These are phyloP conservation scores for Sinocyclocheilus grahami DNA, from an alignment of 2,113 vertebrate genomes.

Conservation along the genomic window DNA sequence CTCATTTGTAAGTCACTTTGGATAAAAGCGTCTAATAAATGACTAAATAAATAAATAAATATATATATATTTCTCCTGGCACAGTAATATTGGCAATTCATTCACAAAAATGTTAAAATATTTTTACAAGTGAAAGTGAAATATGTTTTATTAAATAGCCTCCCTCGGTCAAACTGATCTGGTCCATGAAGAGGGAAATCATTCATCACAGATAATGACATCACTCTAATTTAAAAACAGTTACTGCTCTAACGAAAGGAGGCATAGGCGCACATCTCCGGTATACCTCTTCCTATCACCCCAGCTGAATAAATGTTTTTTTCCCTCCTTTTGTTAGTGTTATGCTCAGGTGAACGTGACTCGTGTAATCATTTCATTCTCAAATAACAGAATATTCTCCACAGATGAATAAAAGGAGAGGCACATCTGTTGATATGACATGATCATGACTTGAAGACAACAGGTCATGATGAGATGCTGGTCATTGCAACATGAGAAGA, in stretches of 20 bases:
- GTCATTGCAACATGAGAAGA: conserved; percentile 55
- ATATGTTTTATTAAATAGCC: background rate
- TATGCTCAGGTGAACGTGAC: conserved; percentile 27
- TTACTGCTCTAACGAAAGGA: background rate
- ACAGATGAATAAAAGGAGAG: conserved; percentile 35
- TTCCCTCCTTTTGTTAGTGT: background rate
- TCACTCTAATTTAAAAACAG: background rate
- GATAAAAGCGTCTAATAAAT: no score
- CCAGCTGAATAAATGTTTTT: background rate
- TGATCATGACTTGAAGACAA: conserved; percentile 34
- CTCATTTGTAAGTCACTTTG: no score
- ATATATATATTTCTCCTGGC: background rate
- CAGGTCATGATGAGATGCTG: conserved; percentile 46
- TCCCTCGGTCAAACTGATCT: background rate
- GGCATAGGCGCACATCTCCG: background rate
- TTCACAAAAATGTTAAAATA: background rate
- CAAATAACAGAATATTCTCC: conserved; percentile 34
- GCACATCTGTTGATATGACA: conserved; percentile 26
- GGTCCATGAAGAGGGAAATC: background rate
- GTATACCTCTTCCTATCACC: background rate
- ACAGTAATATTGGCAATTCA: background rate
- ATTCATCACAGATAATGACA: background rate
- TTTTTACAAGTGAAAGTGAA: background rate
- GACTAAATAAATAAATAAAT: no score
- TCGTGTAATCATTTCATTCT: conserved; percentile 29